A percentile compares a stretch with the other conserved stretches of the same genome.
These are phyloP conservation scores for Anthopleura sola DNA, from an alignment of 64 coral and sea anemone genomes.

Conservation along the genomic window DNA sequence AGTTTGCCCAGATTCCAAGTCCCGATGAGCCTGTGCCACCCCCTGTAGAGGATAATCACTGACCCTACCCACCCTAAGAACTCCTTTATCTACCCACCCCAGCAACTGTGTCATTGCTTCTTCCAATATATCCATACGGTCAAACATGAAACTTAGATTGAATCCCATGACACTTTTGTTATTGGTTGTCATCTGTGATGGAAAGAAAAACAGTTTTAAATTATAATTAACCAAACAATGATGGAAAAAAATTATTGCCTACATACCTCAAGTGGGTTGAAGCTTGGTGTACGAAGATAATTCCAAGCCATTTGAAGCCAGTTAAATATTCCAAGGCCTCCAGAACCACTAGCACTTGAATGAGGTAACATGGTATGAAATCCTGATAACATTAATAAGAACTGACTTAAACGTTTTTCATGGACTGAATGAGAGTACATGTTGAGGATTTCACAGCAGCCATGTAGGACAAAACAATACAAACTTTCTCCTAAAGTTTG, in stretches of 20 bases:
- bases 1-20: slow-evolving; percentile 90
- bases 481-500: no score
- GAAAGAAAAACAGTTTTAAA: neutral
- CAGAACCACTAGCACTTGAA: slow-evolving; percentile 65
- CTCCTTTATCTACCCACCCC: slow-evolving; percentile 63
- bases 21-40: slow-evolving; percentile 75
- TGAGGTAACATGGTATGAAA: slow-evolving; percentile 96
- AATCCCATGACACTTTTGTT: slow-evolving; percentile 96
- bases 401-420: no score
- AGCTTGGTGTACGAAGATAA: slow-evolving; percentile 69
- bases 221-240: neutral
- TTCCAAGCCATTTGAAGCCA: slow-evolving; percentile 91
- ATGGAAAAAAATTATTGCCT: no score
- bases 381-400: slow-evolving; percentile 40
- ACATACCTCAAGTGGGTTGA: slow-evolving; percentile 75
- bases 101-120: slow-evolving; percentile 83
- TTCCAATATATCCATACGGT: slow-evolving; percentile 53
- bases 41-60: slow-evolving; percentile 71
- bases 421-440: no score
- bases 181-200: slow-evolving; percentile 69
- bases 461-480: no score
- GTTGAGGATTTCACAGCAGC: no score
- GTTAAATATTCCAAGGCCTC: slow-evolving; percentile 55
- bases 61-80: slow-evolving; percentile 69
- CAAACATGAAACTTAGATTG: slow-evolving; percentile 95